Evolutionary conservation across 2,113 vertebrate genomes (phyloP).

Genomic region (Lophochroa leadbeateri): DNA sequence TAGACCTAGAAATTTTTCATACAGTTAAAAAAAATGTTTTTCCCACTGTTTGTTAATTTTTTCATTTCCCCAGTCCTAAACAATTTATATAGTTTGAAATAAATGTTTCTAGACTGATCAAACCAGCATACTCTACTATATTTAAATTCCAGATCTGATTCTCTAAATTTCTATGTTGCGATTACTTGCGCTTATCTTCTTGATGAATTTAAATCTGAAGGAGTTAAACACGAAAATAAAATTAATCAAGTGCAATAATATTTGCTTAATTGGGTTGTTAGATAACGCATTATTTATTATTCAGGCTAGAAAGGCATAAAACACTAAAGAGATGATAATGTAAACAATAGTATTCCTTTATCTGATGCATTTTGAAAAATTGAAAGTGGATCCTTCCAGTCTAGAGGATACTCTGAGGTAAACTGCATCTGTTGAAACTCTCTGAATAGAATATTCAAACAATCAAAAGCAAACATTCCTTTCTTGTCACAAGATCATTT

Average conservation of each 20-base stretch:
- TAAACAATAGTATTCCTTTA: background rate
- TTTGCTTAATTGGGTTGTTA: background rate
- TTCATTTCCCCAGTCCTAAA: background rate
- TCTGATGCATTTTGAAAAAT: background rate
- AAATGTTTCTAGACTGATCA: background rate
- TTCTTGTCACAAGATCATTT: background rate
- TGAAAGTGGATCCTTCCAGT: background rate
- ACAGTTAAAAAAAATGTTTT: background rate
- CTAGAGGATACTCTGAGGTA: background rate
- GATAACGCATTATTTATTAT: background rate
- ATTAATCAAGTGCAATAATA: background rate
- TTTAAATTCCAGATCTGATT: background rate
- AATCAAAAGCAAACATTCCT: background rate
- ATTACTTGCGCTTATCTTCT: background rate
- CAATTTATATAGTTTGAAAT: background rate
- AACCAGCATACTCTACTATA: background rate
- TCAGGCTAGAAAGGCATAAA: background rate
- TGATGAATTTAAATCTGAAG: slow-evolving; percentile 1
- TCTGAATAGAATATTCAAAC: background rate
- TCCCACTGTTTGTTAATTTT: background rate
- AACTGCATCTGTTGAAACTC: background rate
- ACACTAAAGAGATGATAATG: background rate
- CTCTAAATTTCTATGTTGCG: background rate
- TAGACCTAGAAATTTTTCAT: background rate
- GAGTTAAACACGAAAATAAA: slow-evolving; percentile 6